Percentiles rank a stretch among this genome's conserved stretches.
phyloP scores from a whole-genome alignment of 2,888 invertebrate genomes.

The Salticus scenicus region DNA sequence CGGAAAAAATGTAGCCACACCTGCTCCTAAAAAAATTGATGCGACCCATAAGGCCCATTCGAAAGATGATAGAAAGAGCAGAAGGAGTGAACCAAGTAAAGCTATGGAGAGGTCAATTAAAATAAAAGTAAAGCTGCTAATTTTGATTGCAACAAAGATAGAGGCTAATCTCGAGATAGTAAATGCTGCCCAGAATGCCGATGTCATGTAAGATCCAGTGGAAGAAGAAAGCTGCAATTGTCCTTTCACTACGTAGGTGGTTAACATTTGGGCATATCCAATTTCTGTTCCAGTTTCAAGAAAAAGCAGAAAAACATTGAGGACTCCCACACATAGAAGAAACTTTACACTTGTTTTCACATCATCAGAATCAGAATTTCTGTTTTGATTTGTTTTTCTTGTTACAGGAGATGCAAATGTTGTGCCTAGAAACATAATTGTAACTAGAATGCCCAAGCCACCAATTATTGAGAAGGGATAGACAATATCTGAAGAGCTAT shows the following conservation, averaged over 20 bases:
- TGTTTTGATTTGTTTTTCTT: background rate
- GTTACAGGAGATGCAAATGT: constrained; percentile 25
- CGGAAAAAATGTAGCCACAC: background rate
- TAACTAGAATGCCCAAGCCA: constrained; percentile 74
- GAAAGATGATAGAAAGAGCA: background rate
- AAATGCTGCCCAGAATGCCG: too few relatives aligned
- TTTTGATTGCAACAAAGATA: background rate
- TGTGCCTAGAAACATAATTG: constrained; percentile 74
- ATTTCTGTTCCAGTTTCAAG: constrained; percentile 77
- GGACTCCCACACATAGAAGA: background rate
- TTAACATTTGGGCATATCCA: constrained; percentile 76
- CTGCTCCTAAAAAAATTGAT: background rate
- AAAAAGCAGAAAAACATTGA: constrained; percentile 30
- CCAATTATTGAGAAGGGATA: constrained; percentile 76
- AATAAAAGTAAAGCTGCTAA: background rate
- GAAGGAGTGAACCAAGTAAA: background rate
- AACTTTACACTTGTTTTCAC: background rate
- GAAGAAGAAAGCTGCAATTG: constrained; percentile 74
- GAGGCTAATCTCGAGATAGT: constrained; percentile 72
- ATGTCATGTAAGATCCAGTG: constrained; percentile 75
- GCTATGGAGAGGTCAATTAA: background rate
- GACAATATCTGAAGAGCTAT: constrained; percentile 1
- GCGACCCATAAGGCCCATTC: background rate
- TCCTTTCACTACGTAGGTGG: constrained; percentile 75
- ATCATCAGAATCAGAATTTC: background rate